Evolutionary conservation across 2,888 invertebrate species (phyloP).

Genomic region (Synanthedon myopaeformis): DNA sequence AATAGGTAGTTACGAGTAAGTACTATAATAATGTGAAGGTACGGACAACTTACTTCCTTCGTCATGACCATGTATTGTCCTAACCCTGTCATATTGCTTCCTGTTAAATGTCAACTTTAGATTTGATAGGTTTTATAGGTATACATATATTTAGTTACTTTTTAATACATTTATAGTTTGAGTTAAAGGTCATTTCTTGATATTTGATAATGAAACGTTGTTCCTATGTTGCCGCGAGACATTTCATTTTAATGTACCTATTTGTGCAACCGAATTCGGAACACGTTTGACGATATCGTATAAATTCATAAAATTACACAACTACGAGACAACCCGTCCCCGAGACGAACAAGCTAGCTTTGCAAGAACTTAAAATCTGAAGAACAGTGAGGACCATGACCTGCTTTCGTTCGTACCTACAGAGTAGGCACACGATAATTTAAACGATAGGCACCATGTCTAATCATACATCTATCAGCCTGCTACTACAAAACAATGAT

Average conservation of each 20-base stretch:
- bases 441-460: background rate
- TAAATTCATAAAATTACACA: slow-evolving; percentile 35
- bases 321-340: slow-evolving; percentile 41
- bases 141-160: background rate
- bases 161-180: background rate
- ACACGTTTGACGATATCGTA: slow-evolving; percentile 22
- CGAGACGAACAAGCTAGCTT: slow-evolving; percentile 22
- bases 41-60: too few relatives aligned
- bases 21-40: too few relatives aligned
- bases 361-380: slow-evolving; percentile 39
- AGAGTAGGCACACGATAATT: background rate
- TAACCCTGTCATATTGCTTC: background rate
- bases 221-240: too few relatives aligned
- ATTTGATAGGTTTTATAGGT: background rate
- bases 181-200: background rate
- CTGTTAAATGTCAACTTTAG: background rate
- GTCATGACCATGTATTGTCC: background rate
- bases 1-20: too few relatives aligned
- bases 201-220: background rate
- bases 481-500: too few relatives aligned
- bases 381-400: slow-evolving; percentile 52
- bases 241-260: slow-evolving; percentile 20
- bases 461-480: background rate
- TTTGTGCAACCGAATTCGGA: slow-evolving; percentile 25
- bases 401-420: slow-evolving; percentile 21